phyloP scores from a whole-genome alignment of 2,113 vertebrate genomes.

The Coryphaenoides rupestris region DNA sequence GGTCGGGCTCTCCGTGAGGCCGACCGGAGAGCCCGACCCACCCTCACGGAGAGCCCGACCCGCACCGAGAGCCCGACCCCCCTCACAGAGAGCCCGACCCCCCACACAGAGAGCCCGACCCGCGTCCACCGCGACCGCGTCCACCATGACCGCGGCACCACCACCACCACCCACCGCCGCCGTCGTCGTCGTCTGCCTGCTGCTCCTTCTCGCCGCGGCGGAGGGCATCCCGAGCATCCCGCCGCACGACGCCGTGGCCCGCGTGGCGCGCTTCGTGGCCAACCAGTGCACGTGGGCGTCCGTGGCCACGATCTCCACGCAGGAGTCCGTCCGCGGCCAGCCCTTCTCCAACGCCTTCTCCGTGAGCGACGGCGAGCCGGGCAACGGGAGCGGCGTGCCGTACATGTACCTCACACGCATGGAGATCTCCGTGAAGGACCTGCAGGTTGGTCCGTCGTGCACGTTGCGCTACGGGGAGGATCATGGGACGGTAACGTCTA shows the following conservation, averaged over 20 bases:
- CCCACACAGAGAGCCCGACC: not conserved
- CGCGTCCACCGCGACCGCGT: not conserved
- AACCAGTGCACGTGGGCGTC: conserved; percentile 87
- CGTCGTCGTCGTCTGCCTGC: not conserved
- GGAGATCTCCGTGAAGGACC: conserved; percentile 84
- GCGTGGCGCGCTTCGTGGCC: conserved; percentile 85
- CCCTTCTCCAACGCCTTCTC: conserved; percentile 90
- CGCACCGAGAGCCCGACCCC: too few species aligned
- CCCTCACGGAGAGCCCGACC: too few species aligned
- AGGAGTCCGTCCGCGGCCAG: conserved; percentile 73
- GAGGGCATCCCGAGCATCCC: too few species aligned
- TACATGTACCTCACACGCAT: conserved; percentile 89
- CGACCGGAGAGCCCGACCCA: too few species aligned
- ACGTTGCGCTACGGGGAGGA: too few species aligned
- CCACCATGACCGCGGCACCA: conserved; percentile 15
- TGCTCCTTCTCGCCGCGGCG: too few species aligned
- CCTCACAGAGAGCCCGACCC: too few species aligned
- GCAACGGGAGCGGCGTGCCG: conserved; percentile 77
- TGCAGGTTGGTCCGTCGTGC: conserved; percentile 77
- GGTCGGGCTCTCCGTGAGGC: too few species aligned
- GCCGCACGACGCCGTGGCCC: conserved; percentile 84
- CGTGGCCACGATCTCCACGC: conserved; percentile 84
- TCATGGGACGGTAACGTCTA: too few species aligned
- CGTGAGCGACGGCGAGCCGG: conserved; percentile 82
- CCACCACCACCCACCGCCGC: too few species aligned